A percentile compares a stretch with the other conserved stretches of the same genome.
Conservation (phyloP, 2,113 vertebrate genomes). For the Alosa alosa region DNA sequence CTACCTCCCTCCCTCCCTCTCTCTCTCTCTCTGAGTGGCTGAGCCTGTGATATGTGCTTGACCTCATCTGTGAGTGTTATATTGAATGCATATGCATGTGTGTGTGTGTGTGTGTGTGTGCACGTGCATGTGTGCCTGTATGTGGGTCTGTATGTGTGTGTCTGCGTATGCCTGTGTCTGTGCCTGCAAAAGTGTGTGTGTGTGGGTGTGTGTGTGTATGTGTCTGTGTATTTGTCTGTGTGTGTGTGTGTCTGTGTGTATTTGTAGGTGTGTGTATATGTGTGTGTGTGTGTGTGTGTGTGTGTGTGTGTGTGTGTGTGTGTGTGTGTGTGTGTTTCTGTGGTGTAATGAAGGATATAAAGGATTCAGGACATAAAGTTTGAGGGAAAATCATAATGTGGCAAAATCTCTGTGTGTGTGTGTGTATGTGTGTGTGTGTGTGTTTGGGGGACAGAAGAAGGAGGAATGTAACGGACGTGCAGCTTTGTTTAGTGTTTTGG, state of each 20-base stretch:
- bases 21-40: not conserved
- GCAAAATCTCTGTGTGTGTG: too few relatives aligned
- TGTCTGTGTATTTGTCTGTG: not conserved
- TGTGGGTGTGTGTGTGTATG: not conserved
- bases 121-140: not conserved
- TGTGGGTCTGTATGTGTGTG: not conserved
- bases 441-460: too few relatives aligned
- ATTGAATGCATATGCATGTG: not conserved
- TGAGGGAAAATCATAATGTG: too few relatives aligned
- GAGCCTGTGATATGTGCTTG: conserved; percentile 16
- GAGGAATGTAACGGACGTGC: too few relatives aligned
- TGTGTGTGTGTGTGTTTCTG: not conserved
- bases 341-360: too few relatives aligned
- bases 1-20: not conserved
- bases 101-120: not conserved
- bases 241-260: not conserved
- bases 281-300: not conserved
- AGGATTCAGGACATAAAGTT: too few relatives aligned
- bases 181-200: not conserved
- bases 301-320: not conserved
- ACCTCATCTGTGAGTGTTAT: not conserved
- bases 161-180: too few relatives aligned
- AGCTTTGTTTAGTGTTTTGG: too few relatives aligned
- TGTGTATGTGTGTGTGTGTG: too few relatives aligned
- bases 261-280: not conserved